These are phyloP conservation scores for Galaxias olidus DNA, from an alignment of 2,797 vertebrate species.

Conservation along the genomic window DNA sequence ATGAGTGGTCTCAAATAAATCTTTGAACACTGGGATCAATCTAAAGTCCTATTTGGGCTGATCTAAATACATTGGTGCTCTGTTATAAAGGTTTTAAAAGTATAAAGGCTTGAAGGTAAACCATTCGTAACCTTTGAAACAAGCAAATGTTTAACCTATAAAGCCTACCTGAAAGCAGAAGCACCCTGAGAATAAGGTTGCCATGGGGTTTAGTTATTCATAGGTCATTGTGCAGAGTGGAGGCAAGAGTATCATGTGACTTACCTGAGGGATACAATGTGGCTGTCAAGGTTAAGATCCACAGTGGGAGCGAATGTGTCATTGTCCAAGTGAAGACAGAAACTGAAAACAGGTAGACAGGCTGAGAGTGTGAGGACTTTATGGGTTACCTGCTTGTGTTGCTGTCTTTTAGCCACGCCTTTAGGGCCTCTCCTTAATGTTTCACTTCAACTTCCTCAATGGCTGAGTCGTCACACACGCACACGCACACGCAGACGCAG, in stretches of 20 bases:
- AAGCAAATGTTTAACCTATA: too few relatives aligned
- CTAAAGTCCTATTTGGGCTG: too few relatives aligned
- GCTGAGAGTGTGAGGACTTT: constrained; percentile 24
- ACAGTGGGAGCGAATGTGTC: constrained; percentile 55
- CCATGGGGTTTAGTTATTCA: constrained; percentile 58
- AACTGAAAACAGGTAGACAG: constrained; percentile 39
- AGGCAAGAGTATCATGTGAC: constrained; percentile 54
- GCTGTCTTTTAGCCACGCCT: constrained; percentile 55
- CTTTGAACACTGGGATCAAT: too few relatives aligned
- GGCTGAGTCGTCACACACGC: too few relatives aligned
- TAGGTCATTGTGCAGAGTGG: constrained; percentile 31
- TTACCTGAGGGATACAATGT: constrained; percentile 65
- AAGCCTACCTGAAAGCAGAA: constrained; percentile 2
- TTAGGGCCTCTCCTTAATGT: not conserved
- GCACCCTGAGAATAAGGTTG: constrained; percentile 19
- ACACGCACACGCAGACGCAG: too few relatives aligned
- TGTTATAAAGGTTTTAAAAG: too few relatives aligned
- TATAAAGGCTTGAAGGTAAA: too few relatives aligned
- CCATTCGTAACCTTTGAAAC: too few relatives aligned
- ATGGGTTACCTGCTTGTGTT: constrained; percentile 38
- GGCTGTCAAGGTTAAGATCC: constrained; percentile 60
- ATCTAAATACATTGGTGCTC: too few relatives aligned
- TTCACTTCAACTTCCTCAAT: constrained; percentile 51
- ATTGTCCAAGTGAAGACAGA: constrained; percentile 57
- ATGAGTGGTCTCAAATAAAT: too few relatives aligned